Conservation (phyloP, 2,797 vertebrate species). For the Phrynocephalus forsythii region DNA sequence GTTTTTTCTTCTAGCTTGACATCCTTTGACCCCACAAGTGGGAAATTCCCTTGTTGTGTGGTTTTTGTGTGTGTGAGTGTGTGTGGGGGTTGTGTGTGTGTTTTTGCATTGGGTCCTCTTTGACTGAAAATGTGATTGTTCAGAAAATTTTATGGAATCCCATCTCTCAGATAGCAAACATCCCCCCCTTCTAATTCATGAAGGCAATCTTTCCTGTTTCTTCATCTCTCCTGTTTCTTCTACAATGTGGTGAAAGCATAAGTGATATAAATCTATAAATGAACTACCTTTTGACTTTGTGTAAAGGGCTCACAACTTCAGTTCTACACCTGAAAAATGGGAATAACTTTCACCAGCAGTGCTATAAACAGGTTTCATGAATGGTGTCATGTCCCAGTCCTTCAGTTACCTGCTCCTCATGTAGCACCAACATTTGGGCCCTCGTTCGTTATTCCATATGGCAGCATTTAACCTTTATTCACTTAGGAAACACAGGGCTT, state of each 20-base stretch:
- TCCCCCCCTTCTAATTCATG: no score
- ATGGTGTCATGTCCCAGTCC: neutral
- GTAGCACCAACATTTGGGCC: neutral
- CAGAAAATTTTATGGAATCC: no score
- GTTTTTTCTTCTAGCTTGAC: no score
- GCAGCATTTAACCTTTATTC: neutral
- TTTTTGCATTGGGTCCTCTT: no score
- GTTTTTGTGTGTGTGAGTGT: no score
- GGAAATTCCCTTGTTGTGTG: no score
- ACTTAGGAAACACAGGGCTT: neutral
- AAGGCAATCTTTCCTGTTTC: no score
- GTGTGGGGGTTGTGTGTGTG: no score
- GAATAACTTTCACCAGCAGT: neutral
- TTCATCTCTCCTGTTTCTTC: no score
- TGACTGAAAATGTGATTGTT: no score
- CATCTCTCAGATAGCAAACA: no score
- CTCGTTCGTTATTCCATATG: neutral
- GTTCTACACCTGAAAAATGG: neutral
- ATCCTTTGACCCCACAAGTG: no score
- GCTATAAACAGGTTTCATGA: neutral
- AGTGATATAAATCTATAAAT: neutral
- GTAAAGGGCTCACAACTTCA: neutral
- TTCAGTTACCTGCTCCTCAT: neutral
- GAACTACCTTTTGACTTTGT: neutral
- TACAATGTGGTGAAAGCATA: neutral